These are phyloP conservation scores for Cirrhinus mrigala DNA, from an alignment of 2,797 vertebrate genomes.

Conservation along the genomic window DNA sequence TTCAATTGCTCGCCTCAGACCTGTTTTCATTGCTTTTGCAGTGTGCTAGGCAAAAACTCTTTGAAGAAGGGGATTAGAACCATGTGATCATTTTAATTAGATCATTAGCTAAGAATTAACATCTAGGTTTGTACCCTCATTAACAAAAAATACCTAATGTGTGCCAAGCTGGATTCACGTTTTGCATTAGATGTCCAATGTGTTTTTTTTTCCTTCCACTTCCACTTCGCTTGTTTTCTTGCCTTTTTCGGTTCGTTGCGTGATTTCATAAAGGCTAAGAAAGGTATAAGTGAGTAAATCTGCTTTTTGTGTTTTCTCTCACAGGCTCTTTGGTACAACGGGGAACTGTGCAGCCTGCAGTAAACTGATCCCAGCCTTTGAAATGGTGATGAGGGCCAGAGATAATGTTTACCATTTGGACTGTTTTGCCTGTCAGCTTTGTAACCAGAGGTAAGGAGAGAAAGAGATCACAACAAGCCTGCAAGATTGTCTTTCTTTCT, in stretches of 20 bases:
- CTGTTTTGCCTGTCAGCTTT: conserved; percentile 99
- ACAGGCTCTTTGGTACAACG: conserved; percentile 98
- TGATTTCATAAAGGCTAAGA: conserved; percentile 69
- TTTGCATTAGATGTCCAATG: conserved; percentile 54
- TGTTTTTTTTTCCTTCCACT: conserved; percentile 42
- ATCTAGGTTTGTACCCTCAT: conserved; percentile 79
- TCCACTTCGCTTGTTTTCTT: conserved; percentile 56
- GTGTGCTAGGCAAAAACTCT: conserved; percentile 66
- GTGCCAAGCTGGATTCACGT: conserved; percentile 71
- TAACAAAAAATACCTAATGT: conserved; percentile 73
- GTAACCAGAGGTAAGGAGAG: conserved; percentile 98
- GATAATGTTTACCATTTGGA: conserved; percentile 99
- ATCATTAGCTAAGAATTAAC: conserved; percentile 81
- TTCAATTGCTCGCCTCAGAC: conserved; percentile 70
- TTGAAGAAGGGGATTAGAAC: conserved; percentile 81
- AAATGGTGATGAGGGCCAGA: conserved; percentile 99
- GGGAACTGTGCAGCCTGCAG: conserved; percentile 99
- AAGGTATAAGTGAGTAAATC: conserved; percentile 72
- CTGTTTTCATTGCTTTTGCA: conserved; percentile 67
- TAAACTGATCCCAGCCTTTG: conserved; percentile 99
- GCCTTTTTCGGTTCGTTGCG: conserved; percentile 64
- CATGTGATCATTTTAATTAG: conserved; percentile 83
- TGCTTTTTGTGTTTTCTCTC: conserved; percentile 64
- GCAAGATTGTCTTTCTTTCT: conserved; percentile 59
- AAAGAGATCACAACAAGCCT: conserved; percentile 64